Percentiles rank a stretch among this genome's conserved stretches.
Conservation (phyloP, 2,797 vertebrate genomes). For the Esox masquinongy region DNA sequence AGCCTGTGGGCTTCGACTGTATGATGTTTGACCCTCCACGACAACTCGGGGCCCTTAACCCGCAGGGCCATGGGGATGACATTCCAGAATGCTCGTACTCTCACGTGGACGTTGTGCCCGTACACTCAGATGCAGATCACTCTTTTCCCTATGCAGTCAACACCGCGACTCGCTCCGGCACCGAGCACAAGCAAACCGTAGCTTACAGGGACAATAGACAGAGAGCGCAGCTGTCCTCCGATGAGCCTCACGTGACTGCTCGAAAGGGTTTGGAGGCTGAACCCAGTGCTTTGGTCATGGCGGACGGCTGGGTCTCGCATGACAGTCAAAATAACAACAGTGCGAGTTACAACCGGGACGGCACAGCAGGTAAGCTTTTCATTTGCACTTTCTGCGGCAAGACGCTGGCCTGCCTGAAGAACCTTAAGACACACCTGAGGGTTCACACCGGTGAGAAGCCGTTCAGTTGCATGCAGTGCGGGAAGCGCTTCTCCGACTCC, state of each 20-base stretch:
- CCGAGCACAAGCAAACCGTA: slow-evolving; percentile 27
- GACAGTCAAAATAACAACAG: slow-evolving; percentile 10
- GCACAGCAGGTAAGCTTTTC: slow-evolving; percentile 49
- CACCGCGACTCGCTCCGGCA: slow-evolving; percentile 15
- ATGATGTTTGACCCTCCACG: slow-evolving; percentile 41
- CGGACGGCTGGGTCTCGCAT: slow-evolving; percentile 41
- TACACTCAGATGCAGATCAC: slow-evolving; percentile 3
- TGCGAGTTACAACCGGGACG: slow-evolving; percentile 19
- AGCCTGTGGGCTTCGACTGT: slow-evolving; percentile 28
- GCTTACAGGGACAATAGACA: slow-evolving; percentile 31
- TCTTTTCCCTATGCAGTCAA: slow-evolving; percentile 20
- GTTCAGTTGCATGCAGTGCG: slow-evolving; percentile 71
- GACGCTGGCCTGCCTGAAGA: slow-evolving; percentile 73
- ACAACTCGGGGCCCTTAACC: slow-evolving; percentile 23
- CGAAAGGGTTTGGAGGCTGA: slow-evolving; percentile 3
- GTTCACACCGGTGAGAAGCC: slow-evolving; percentile 78
- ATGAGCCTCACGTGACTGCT: slow-evolving; percentile 9
- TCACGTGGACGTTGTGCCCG: background rate
- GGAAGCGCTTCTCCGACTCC: slow-evolving; percentile 76
- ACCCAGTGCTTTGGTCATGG: background rate
- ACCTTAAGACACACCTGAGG: slow-evolving; percentile 76
- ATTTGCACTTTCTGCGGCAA: slow-evolving; percentile 73
- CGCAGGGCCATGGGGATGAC: slow-evolving; percentile 38
- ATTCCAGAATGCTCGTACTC: slow-evolving; percentile 49
- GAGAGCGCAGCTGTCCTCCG: slow-evolving; percentile 14